A percentile compares a stretch with the other conserved stretches of the same genome.
Evolutionary conservation across 2,888 invertebrate genomes (phyloP).

Genomic region (Mesochorus sp.): DNA sequence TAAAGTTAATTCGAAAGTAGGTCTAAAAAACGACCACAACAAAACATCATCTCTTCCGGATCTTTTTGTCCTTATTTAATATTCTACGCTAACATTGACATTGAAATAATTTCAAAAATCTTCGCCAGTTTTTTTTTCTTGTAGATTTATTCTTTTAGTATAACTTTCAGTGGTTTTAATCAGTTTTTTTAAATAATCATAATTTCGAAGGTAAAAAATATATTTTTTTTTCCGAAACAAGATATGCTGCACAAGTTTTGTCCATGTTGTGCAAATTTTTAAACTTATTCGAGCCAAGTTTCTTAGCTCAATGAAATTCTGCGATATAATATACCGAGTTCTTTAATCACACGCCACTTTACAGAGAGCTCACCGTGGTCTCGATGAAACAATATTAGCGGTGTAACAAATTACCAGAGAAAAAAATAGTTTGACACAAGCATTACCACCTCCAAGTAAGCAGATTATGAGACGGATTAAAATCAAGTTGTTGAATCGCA

Average conservation of each 20-base stretch:
- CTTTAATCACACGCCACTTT: background rate
- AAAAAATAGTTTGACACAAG: background rate
- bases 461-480: background rate
- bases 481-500: background rate
- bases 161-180: no score
- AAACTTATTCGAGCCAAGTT: conserved; percentile 4
- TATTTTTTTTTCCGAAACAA: no score
- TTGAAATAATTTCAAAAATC: no score
- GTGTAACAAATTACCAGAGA: background rate
- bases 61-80: no score
- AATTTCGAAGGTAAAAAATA: no score
- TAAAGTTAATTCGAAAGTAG: no score
- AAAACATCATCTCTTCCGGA: no score
- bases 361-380: background rate
- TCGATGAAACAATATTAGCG: background rate
- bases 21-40: no score
- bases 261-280: conserved; percentile 1
- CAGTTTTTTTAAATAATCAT: no score
- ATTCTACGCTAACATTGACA: no score
- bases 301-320: conserved; percentile 28
- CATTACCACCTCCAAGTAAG: background rate
- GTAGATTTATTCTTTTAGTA: no score
- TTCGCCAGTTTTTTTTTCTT: no score
- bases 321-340: background rate
- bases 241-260: background rate